These are phyloP conservation scores for Papilio aristodemus DNA, from an alignment of 1,140 invertebrate genomes.

Conservation along the genomic window DNA sequence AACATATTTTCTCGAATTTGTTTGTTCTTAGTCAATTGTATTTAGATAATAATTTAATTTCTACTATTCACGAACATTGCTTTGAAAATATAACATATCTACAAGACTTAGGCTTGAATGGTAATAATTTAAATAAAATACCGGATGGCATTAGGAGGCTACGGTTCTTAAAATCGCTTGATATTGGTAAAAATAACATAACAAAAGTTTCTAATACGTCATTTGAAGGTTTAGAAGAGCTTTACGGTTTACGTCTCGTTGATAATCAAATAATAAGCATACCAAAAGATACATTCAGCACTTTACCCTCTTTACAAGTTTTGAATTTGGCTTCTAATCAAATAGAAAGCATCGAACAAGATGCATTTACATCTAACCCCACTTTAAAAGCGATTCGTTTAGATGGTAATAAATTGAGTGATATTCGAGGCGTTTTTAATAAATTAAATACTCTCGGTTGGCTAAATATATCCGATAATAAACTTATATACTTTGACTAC, in stretches of 20 bases:
- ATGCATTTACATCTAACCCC: conserved; percentile 84
- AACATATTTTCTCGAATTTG: conserved; percentile 86
- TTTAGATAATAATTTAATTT: conserved; percentile 87
- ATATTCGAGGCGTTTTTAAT: conserved; percentile 85
- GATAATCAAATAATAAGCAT: conserved; percentile 85
- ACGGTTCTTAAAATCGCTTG: conserved; percentile 86
- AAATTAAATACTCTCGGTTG: conserved; percentile 85
- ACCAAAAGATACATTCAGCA: conserved; percentile 84
- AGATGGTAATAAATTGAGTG: conserved; percentile 85
- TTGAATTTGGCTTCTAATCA: conserved; percentile 86
- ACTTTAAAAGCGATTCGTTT: conserved; percentile 85
- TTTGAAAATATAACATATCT: conserved; percentile 90
- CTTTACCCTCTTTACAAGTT: conserved; percentile 84
- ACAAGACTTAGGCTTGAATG: conserved; percentile 89
- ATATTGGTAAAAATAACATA: conserved; percentile 90
- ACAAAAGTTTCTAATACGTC: conserved; percentile 81
- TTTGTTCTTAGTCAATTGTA: conserved; percentile 87
- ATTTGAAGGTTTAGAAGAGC: conserved; percentile 84
- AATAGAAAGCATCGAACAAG: conserved; percentile 84
- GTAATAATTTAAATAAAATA: conserved; percentile 87
- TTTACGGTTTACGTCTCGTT: conserved; percentile 84
- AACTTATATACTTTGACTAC: conserved; percentile 85
- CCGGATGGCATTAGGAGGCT: conserved; percentile 86
- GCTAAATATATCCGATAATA: conserved; percentile 87
- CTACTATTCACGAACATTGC: conserved; percentile 84